Evolutionary conservation across 2,888 invertebrate genomes (phyloP).

Genomic region (Gordius sp.): DNA sequence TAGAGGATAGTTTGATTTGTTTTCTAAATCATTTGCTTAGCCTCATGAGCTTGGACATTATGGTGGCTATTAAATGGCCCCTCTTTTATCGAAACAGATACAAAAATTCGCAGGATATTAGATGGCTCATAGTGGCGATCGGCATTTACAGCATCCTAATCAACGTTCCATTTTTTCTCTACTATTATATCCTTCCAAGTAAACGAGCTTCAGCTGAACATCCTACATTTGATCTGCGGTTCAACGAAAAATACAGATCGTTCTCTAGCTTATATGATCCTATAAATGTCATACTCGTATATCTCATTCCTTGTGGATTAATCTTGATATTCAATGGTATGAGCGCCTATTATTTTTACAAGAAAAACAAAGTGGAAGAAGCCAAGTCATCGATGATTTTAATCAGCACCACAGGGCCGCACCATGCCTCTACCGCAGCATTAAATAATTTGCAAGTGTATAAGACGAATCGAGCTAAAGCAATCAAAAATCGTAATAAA

Average conservation of each 20-base stretch:
- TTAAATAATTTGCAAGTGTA: background rate
- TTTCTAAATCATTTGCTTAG: background rate
- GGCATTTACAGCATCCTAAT: background rate
- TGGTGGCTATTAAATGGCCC: background rate
- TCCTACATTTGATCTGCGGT: too few relatives aligned
- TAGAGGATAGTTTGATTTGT: background rate
- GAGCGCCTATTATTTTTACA: too few relatives aligned
- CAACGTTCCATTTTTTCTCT: background rate
- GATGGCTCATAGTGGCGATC: background rate
- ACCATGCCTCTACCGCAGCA: too few relatives aligned
- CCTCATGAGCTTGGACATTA: background rate
- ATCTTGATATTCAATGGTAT: background rate
- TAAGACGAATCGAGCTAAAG: background rate
- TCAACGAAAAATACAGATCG: background rate
- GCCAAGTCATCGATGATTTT: too few relatives aligned
- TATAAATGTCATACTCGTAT: background rate
- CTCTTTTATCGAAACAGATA: background rate
- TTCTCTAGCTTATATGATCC: background rate
- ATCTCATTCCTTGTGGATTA: background rate
- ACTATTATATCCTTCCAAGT: background rate
- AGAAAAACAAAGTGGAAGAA: too few relatives aligned
- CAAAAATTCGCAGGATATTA: background rate
- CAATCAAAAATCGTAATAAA: background rate
- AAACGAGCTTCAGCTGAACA: too few relatives aligned
- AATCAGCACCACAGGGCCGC: too few relatives aligned